phyloP scores from a whole-genome alignment of 2,888 invertebrate genomes.

The Chirona hameri region DNA sequence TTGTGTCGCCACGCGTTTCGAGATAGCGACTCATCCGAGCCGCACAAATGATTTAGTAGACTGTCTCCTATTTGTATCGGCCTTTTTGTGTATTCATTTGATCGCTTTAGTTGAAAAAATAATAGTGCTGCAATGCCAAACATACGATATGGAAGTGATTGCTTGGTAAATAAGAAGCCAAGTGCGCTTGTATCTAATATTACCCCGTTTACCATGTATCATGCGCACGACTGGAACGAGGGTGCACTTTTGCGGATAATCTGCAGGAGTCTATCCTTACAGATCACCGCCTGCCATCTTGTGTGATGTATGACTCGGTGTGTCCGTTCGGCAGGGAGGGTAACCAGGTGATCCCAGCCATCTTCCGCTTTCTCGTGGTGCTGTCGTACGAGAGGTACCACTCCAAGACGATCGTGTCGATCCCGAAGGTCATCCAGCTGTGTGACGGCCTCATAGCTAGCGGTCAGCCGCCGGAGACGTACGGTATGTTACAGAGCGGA shows the following conservation, averaged over 20 bases:
- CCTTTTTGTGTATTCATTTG: too few relatives aligned
- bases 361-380: conserved; percentile 83
- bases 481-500: conserved; percentile 52
- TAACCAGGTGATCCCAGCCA: conserved; percentile 70
- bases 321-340: conserved; percentile 55
- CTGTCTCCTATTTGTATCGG: too few relatives aligned
- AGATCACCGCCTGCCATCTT: not conserved
- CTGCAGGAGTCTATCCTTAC: too few relatives aligned
- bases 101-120: too few relatives aligned
- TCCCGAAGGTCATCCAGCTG: conserved; percentile 86
- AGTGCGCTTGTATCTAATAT: too few relatives aligned
- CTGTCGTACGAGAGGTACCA: conserved; percentile 87
- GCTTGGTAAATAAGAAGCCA: too few relatives aligned
- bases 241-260: too few relatives aligned
- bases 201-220: too few relatives aligned
- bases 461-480: conserved; percentile 65
- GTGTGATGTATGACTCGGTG: not conserved
- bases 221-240: too few relatives aligned
- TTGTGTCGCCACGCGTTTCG: too few relatives aligned
- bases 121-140: not conserved
- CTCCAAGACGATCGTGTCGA: conserved; percentile 78
- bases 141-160: not conserved
- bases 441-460: conserved; percentile 86
- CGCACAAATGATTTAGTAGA: too few relatives aligned
- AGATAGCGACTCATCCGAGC: too few relatives aligned